Conservation (phyloP, 2,113 vertebrate species). For the Hipposideros armiger region DNA sequence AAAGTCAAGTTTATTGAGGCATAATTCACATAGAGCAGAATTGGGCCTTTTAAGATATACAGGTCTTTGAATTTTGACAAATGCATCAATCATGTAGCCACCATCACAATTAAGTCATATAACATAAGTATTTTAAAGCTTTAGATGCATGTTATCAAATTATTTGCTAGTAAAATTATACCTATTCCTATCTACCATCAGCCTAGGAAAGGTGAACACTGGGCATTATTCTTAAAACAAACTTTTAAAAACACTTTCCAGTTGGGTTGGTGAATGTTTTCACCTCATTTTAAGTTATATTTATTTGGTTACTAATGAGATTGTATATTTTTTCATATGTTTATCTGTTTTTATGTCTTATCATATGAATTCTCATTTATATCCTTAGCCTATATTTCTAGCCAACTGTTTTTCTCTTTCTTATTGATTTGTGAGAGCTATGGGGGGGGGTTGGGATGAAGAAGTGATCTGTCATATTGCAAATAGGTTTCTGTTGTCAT, state of each 20-base stretch:
- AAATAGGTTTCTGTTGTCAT: neutral
- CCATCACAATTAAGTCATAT: neutral
- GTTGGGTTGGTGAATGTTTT: neutral
- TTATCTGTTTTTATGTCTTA: slow-evolving; percentile 23
- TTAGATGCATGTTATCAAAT: neutral
- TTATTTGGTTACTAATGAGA: slow-evolving; percentile 16
- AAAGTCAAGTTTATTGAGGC: neutral
- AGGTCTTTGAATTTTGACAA: neutral
- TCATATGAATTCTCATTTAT: neutral
- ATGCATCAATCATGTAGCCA: neutral
- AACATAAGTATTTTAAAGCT: slow-evolving; percentile 7
- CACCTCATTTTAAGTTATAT: neutral
- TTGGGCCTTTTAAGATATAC: neutral
- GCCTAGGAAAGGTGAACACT: neutral
- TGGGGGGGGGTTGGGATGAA: accelerated
- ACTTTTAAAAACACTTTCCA: neutral
- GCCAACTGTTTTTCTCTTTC: neutral
- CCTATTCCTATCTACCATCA: neutral
- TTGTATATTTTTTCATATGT: neutral
- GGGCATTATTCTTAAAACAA: neutral
- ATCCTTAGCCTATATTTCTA: neutral
- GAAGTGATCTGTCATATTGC: neutral
- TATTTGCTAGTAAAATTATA: neutral
- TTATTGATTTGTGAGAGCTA: neutral
- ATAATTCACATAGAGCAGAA: slow-evolving; percentile 6